Conservation (phyloP, 2,888 invertebrate genomes). For the Ichneumoninae sp. region DNA sequence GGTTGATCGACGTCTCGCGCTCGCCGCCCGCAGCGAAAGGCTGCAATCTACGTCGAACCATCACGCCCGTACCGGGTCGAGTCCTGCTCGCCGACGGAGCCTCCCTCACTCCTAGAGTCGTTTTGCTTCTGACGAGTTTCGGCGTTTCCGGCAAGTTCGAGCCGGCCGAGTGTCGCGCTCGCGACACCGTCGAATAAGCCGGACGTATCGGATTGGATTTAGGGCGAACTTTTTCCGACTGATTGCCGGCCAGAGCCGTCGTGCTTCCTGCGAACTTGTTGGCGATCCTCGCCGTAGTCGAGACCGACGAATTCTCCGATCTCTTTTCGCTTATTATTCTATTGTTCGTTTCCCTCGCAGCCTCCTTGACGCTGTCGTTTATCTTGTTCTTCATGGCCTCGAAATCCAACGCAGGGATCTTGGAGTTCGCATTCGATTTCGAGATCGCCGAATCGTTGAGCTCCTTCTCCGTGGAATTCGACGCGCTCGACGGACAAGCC, state of each 20-base stretch:
- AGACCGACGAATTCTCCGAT: conserved; percentile 20
- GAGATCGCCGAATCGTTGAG: conserved; percentile 49
- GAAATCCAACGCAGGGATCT: conserved; percentile 62
- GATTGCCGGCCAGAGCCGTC: neutral
- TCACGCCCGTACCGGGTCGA: conserved; percentile 78
- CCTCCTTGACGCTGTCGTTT: conserved; percentile 59
- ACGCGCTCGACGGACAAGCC: conserved; percentile 27
- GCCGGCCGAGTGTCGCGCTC: conserved; percentile 72
- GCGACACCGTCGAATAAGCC: conserved; percentile 85
- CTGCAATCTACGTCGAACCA: conserved; percentile 75
- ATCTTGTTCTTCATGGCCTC: conserved; percentile 77
- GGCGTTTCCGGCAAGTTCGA: conserved; percentile 71
- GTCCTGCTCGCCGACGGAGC: conserved; percentile 68
- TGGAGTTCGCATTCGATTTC: conserved; percentile 31
- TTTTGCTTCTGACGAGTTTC: conserved; percentile 80
- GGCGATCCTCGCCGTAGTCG: conserved; percentile 10
- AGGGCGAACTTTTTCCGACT: conserved; percentile 37
- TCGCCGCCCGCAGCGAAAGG: conserved; percentile 27
- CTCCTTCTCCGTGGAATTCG: conserved; percentile 67
- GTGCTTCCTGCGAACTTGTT: conserved; percentile 10
- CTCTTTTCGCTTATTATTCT: conserved; percentile 41
- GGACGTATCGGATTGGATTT: conserved; percentile 74
- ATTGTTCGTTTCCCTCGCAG: conserved; percentile 35
- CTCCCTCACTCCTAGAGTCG: conserved; percentile 78
- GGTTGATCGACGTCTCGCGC: conserved; percentile 60